These are phyloP conservation scores for Campoletis sonorensis DNA, from an alignment of 1,140 invertebrate genomes.

Conservation along the genomic window DNA sequence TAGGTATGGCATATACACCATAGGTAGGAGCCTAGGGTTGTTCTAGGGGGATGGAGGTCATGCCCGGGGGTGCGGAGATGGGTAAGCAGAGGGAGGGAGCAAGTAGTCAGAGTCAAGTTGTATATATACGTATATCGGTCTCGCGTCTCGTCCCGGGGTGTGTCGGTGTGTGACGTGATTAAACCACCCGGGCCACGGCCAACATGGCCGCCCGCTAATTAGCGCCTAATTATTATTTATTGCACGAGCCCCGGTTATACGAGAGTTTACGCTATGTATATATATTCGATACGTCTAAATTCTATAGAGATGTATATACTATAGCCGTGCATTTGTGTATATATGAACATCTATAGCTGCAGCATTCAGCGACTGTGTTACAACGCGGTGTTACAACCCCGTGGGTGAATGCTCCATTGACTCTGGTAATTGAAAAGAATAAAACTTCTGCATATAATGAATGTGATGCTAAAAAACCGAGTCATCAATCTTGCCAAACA, in stretches of 20 bases:
- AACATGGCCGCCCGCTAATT: slow-evolving; percentile 70
- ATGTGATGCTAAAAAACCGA: too few relatives aligned
- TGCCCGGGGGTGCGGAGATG: slow-evolving; percentile 43
- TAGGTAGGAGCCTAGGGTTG: slow-evolving; percentile 37
- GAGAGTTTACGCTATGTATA: neutral
- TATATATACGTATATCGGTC: slow-evolving; percentile 23
- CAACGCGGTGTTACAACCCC: neutral
- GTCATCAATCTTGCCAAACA: too few relatives aligned
- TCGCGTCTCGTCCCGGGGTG: slow-evolving; percentile 51
- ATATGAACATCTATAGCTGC: neutral
- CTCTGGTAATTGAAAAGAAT: neutral
- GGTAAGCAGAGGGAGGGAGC: slow-evolving; percentile 19
- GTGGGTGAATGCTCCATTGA: neutral
- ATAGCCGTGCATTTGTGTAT: neutral
- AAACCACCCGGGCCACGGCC: slow-evolving; percentile 60
- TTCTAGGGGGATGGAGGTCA: slow-evolving; percentile 39
- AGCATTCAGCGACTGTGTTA: neutral
- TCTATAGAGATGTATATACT: neutral
- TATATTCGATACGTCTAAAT: neutral
- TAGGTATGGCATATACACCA: slow-evolving; percentile 10
- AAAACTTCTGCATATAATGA: neutral
- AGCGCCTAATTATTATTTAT: slow-evolving; percentile 72
- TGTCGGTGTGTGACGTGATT: slow-evolving; percentile 66
- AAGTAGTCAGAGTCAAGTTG: neutral
- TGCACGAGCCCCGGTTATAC: slow-evolving; percentile 54